Base-by-base conservation (phyloP, 2,113 vertebrate species). In the Bubo bubo region DNA sequence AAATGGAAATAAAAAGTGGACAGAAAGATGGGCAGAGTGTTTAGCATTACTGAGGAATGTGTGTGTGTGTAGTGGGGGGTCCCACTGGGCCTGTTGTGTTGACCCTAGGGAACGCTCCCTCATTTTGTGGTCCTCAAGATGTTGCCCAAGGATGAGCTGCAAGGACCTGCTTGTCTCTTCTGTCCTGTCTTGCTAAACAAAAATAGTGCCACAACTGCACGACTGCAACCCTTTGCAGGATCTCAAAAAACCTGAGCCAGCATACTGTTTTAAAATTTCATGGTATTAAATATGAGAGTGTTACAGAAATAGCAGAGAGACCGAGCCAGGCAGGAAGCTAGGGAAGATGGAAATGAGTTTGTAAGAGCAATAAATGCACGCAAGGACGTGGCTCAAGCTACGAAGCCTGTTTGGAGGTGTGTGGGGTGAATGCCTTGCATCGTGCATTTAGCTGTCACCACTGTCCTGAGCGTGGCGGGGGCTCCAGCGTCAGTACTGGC, bases 211-310 rank as follows among this genome's bases (percentile, higher is more conserved):
- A 23, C 56, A 53, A 71, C 45, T 84, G 45, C 18, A 3, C 41
- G 94, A 89, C 73, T 95, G 77, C 77, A 90, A 5, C 50, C 17
- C 64, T 81, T 52, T 89, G 39, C 86, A 68, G 60, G 60, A 72
- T 62, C 64, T 84, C 52, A 56, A 35, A 90, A 95, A 47, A 58
- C 88, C 88, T 90, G 88, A 93, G 82, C 90, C 94, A 97, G 89
- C 86, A 72, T 50, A 21, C 86, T 95, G 55, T 87, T 97, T 95
- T 95, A 91, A 97, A 95, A 94, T 95, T 94, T 94, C 83, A 93
- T 94, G 77, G 66, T 70, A 89, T 95, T 95, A 62, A 93, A 95
- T 89, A 75, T 82, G 74, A 89, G 76, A 67, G 70, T 17, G 32
- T 82, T 89, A 80, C 89, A 95, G 89, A 94, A 95, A 95, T 94